phyloP scores from a whole-genome alignment of 2,888 invertebrate species.

The Tetranychus truncatus region DNA sequence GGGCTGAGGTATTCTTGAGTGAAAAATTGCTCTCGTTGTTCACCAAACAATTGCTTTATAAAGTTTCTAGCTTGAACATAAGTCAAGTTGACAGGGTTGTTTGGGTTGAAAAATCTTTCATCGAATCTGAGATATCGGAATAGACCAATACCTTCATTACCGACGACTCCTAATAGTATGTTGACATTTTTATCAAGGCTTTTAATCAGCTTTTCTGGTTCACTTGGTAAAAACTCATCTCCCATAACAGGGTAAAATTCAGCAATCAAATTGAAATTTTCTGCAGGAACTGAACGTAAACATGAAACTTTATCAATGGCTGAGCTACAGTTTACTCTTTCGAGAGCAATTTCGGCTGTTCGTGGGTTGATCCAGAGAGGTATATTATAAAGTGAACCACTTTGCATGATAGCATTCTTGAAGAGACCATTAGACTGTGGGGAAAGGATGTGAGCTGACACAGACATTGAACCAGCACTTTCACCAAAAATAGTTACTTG shows the following conservation, averaged over 20 bases:
- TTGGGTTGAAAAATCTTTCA: neutral
- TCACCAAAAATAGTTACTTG: neutral
- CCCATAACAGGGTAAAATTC: neutral
- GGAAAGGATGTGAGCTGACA: neutral
- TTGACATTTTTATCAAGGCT: neutral
- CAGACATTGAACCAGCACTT: constrained; percentile 1
- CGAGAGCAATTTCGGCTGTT: neutral
- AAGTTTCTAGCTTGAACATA: neutral
- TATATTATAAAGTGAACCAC: neutral
- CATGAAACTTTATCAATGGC: neutral
- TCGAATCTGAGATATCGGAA: neutral
- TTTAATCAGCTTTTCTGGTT: neutral
- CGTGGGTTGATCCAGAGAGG: neutral
- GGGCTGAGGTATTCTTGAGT: neutral
- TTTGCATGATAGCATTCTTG: neutral
- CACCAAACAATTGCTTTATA: neutral
- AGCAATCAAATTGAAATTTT: neutral
- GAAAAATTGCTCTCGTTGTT: neutral
- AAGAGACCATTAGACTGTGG: neutral
- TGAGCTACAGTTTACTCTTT: neutral
- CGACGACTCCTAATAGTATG: neutral
- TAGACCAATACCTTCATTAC: neutral
- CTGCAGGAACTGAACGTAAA: neutral
- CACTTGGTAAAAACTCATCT: neutral
- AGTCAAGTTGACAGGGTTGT: neutral